Evolutionary conservation across 2,113 vertebrate genomes (phyloP).

Genomic region (Synodontis membranacea): DNA sequence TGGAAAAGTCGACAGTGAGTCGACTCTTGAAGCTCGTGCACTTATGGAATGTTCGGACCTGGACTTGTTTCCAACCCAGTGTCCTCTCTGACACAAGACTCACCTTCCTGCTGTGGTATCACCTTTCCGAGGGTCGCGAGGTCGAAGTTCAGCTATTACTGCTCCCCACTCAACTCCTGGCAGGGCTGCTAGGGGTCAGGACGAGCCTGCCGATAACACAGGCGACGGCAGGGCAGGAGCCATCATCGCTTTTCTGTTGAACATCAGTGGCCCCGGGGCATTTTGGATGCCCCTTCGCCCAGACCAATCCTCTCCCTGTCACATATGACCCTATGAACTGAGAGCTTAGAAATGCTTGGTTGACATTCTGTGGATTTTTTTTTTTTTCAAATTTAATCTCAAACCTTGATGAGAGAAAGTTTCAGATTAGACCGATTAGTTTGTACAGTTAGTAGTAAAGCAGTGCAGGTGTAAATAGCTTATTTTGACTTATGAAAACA

Average conservation of each 20-base stretch:
- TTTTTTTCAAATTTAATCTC: background rate
- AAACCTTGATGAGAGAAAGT: background rate
- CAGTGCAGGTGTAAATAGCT: background rate
- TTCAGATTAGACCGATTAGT: background rate
- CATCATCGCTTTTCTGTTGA: conserved; percentile 50
- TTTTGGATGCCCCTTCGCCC: background rate
- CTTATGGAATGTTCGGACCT: background rate
- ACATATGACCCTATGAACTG: conserved; percentile 23
- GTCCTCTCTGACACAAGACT: conserved; percentile 32
- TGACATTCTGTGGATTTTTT: background rate
- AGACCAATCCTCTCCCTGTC: background rate
- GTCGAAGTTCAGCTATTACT: conserved; percentile 50
- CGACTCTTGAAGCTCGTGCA: background rate
- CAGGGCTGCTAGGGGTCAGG: conserved; percentile 29
- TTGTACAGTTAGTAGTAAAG: background rate
- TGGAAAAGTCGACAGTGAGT: background rate
- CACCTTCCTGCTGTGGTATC: conserved; percentile 50
- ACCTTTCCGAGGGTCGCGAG: conserved; percentile 49
- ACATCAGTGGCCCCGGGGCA: conserved; percentile 36
- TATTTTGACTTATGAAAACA: background rate
- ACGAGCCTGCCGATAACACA: conserved; percentile 39
- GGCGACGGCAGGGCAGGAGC: conserved; percentile 39
- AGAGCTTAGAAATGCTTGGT: background rate
- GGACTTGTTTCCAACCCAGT: conserved; percentile 4
- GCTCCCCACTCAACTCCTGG: conserved; percentile 27